Conservation (phyloP, 2,888 invertebrate genomes). For the Notocelia uddmanniana region DNA sequence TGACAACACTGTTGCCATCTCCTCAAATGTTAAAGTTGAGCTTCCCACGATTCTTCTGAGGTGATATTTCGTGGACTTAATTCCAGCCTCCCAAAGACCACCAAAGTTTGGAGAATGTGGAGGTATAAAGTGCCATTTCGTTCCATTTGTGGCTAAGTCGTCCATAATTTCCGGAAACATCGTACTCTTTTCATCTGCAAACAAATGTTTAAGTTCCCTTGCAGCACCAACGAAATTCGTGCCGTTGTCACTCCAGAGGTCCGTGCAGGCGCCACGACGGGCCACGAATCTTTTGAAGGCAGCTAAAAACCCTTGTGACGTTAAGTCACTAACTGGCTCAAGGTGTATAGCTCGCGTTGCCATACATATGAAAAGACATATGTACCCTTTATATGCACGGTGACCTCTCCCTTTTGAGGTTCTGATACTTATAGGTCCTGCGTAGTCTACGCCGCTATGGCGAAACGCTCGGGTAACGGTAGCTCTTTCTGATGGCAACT, state of each 20-base stretch:
- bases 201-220: not conserved
- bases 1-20: not conserved
- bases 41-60: not conserved
- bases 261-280: not conserved
- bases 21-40: slow-evolving; percentile 3
- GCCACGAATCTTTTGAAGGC: slow-evolving; percentile 13
- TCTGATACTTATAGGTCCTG: no score
- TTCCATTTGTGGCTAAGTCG: not conserved
- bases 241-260: slow-evolving; percentile 4
- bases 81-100: not conserved
- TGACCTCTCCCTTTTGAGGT: no score
- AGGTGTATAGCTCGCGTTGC: no score
- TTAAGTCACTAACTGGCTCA: no score
- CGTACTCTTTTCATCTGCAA: not conserved
- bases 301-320: not conserved
- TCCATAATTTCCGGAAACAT: not conserved
- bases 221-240: slow-evolving; percentile 4
- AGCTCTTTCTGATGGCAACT: no score
- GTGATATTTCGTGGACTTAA: not conserved
- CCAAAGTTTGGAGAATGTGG: not conserved
- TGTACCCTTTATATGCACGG: no score
- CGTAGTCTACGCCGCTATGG: no score
- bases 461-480: no score
- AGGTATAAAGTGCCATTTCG: not conserved
- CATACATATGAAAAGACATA: no score